Percentiles rank a stretch among this genome's conserved stretches.
phyloP scores from a whole-genome alignment of 2,113 vertebrate genomes.

The Caloenas nicobarica region DNA sequence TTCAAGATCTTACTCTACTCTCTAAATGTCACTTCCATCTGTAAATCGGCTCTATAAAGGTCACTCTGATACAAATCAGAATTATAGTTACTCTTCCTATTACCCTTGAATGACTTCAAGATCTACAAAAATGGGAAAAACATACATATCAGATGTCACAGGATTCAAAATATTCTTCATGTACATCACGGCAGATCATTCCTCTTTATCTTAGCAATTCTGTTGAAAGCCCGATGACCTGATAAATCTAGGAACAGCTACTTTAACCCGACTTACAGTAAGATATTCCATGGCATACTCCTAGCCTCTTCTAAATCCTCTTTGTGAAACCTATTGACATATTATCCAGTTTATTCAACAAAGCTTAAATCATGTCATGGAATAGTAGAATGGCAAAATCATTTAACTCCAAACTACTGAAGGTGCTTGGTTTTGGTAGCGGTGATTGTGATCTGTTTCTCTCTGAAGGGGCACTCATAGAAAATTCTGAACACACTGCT shows the following conservation, averaged over 20 bases:
- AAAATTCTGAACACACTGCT: not conserved
- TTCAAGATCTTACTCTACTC: slow-evolving; percentile 66
- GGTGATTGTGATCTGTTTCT: not conserved
- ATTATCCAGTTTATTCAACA: not conserved
- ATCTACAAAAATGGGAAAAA: slow-evolving; percentile 49
- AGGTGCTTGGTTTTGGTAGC: not conserved
- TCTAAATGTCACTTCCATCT: slow-evolving; percentile 66
- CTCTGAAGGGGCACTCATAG: not conserved
- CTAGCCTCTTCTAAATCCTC: not conserved
- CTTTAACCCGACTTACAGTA: not conserved
- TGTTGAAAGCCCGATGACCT: not conserved
- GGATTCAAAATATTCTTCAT: slow-evolving; percentile 13
- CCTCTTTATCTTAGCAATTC: not conserved
- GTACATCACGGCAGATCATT: not conserved
- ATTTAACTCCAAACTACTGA: not conserved
- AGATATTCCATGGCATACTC: not conserved
- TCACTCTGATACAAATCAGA: slow-evolving; percentile 68
- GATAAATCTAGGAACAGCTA: not conserved
- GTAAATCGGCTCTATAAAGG: slow-evolving; percentile 67
- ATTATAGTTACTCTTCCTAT: slow-evolving; percentile 63
- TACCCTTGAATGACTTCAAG: slow-evolving; percentile 49
- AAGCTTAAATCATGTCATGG: not conserved
- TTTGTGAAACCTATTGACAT: not conserved
- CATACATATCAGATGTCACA: slow-evolving; percentile 22
- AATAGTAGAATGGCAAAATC: not conserved